A percentile compares a stretch with the other conserved stretches of the same genome.
Evolutionary conservation across 2,113 vertebrate species (phyloP).

Genomic region (Struthidea cinerea): DNA sequence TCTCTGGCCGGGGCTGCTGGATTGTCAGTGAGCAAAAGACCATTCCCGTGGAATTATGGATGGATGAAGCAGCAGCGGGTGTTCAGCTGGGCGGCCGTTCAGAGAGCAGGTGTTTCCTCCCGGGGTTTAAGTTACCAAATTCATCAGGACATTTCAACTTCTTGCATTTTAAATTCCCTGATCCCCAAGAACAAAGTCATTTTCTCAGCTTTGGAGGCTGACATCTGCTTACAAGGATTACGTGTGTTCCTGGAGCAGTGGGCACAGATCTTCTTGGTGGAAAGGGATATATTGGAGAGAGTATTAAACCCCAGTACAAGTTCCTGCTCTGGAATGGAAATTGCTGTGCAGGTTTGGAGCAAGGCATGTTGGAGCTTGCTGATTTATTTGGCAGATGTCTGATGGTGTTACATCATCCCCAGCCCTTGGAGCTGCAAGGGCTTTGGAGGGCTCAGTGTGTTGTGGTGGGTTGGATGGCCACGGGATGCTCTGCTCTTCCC

Average conservation of each 20-base stretch:
- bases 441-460: neutral
- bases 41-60: neutral
- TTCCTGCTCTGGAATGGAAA: neutral
- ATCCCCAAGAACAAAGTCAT: slow-evolving; percentile 55
- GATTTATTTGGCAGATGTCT: slow-evolving; percentile 25
- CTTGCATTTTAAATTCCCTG: neutral
- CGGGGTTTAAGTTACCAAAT: neutral
- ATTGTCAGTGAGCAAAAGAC: neutral
- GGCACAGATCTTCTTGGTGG: neutral
- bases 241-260: slow-evolving; percentile 36
- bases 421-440: neutral
- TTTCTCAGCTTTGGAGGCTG: slow-evolving; percentile 55
- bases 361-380: neutral
- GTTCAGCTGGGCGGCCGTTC: slow-evolving; percentile 5
- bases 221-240: slow-evolving; percentile 53
- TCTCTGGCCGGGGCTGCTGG: neutral
- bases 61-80: neutral
- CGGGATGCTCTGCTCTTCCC: neutral
- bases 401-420: neutral
- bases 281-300: neutral
- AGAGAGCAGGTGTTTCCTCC: slow-evolving; percentile 66
- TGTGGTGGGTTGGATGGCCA: neutral
- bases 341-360: neutral
- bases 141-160: slow-evolving; percentile 22
- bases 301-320: neutral